Conservation (phyloP, 2,888 invertebrate species). For the Andricus curvator region DNA sequence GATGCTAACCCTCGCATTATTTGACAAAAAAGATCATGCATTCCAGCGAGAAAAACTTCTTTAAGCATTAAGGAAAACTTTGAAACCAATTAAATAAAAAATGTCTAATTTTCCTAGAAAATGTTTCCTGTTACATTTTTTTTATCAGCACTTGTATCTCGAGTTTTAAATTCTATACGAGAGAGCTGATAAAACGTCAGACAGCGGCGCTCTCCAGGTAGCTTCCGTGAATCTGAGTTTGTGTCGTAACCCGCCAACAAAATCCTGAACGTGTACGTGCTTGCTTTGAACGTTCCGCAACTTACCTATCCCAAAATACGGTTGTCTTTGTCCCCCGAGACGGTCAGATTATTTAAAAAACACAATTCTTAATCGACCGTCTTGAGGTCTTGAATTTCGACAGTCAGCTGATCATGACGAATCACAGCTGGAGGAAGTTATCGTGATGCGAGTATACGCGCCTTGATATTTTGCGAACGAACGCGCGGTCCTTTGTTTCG, state of each 20-base stretch:
- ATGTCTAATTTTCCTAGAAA: neutral
- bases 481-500: slow-evolving; percentile 39
- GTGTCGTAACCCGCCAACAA: slow-evolving; percentile 6
- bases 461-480: slow-evolving; percentile 35
- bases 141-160: slow-evolving; percentile 8
- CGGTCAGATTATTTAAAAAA: slow-evolving; percentile 11
- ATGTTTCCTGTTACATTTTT: slow-evolving; percentile 1
- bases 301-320: slow-evolving; percentile 44
- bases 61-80: neutral
- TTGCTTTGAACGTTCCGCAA: slow-evolving; percentile 19
- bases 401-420: slow-evolving; percentile 62
- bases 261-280: slow-evolving; percentile 20
- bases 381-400: slow-evolving; percentile 58
- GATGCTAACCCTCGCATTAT: neutral
- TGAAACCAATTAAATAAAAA: neutral
- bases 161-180: slow-evolving; percentile 27
- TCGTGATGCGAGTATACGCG: slow-evolving; percentile 57
- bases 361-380: slow-evolving; percentile 19
- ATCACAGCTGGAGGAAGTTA: slow-evolving; percentile 57
- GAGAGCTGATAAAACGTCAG: slow-evolving; percentile 9
- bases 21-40: neutral
- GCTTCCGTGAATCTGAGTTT: slow-evolving; percentile 22
- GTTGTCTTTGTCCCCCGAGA: slow-evolving; percentile 22
- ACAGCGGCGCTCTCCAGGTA: neutral
- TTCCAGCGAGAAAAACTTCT: neutral